Conservation (phyloP, 2,797 vertebrate species). For the Scolopax rusticola region DNA sequence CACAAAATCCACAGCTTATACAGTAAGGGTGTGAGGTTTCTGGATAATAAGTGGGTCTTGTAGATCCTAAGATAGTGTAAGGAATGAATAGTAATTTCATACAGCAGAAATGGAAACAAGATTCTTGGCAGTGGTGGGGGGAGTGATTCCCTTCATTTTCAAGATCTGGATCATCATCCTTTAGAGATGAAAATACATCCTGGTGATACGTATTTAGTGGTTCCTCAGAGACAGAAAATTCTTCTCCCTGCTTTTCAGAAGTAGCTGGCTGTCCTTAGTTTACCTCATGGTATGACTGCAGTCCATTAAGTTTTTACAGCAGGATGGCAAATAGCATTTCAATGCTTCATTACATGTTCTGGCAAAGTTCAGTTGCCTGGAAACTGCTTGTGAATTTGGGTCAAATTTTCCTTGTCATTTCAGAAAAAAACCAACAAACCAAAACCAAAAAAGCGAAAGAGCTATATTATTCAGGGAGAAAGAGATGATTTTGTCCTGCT, state of each 20-base stretch:
- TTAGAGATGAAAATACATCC: neutral
- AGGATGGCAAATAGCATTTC: neutral
- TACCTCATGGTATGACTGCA: neutral
- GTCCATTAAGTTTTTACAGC: slow-evolving; percentile 33
- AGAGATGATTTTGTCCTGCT: slow-evolving; percentile 17
- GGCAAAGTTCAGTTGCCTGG: slow-evolving; percentile 55
- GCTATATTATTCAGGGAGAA: neutral
- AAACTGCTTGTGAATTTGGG: slow-evolving; percentile 56
- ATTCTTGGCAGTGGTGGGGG: neutral
- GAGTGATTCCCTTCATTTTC: neutral
- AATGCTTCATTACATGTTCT: neutral
- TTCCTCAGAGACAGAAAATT: neutral
- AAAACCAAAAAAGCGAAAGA: neutral
- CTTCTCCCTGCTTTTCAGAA: neutral
- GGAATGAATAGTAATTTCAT: neutral
- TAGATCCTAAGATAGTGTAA: neutral
- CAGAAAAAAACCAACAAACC: neutral
- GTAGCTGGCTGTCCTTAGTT: neutral
- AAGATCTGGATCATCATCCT: neutral
- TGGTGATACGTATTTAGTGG: neutral
- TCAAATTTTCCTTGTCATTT: slow-evolving; percentile 60
- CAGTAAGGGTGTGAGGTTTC: neutral
- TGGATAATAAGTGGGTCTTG: neutral
- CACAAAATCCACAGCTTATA: neutral
- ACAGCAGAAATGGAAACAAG: neutral